Percentiles rank a stretch among this genome's conserved stretches.
These are phyloP conservation scores for Chaetops frenatus DNA, from an alignment of 2,113 vertebrate genomes.

Conservation along the genomic window DNA sequence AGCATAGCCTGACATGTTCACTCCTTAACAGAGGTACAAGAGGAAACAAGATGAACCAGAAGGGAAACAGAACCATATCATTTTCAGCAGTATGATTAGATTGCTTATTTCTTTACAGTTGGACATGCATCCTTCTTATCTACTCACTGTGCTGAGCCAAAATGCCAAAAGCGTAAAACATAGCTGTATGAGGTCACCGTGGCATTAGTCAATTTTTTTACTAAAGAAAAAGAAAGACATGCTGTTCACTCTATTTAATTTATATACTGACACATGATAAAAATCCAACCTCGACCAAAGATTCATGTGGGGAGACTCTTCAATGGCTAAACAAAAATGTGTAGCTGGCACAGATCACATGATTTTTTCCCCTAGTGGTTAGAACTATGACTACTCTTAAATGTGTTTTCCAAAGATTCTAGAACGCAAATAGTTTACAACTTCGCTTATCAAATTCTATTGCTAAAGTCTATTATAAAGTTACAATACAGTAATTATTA, in stretches of 20 bases:
- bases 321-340: not conserved
- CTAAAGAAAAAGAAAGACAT: not conserved
- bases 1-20: not conserved
- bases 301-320: not conserved
- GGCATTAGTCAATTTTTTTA: not conserved
- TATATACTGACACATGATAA: not conserved
- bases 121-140: not conserved
- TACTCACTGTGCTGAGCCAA: not conserved
- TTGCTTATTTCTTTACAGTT: not conserved
- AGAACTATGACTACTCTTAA: not conserved
- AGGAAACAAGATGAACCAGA: slow-evolving; percentile 21
- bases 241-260: not conserved
- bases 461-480: not conserved
- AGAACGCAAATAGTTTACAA: not conserved
- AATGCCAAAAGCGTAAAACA: not conserved
- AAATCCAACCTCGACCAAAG: not conserved
- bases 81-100: not conserved
- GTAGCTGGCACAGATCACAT: not conserved
- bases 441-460: not conserved
- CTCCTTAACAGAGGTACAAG: not conserved
- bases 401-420: not conserved
- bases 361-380: not conserved
- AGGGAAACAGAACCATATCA: not conserved
- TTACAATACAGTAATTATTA: not conserved
- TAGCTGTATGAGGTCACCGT: not conserved